Evolutionary conservation across 1,140 invertebrate species (phyloP).

Genomic region (Meloidogyne hapla): DNA sequence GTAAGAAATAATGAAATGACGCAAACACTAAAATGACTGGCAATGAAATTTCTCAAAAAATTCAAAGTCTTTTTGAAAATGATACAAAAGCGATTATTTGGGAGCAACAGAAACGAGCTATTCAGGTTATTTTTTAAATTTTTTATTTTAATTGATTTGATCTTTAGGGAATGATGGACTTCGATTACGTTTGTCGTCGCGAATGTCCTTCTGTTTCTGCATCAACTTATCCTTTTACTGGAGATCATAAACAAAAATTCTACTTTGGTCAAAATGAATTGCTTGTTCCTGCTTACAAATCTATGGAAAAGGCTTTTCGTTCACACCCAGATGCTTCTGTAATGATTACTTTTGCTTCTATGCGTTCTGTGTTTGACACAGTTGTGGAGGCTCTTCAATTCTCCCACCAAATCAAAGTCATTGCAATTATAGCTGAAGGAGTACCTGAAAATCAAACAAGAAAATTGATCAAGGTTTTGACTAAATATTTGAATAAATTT

Average conservation of each 20-base stretch:
- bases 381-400: conserved; percentile 88
- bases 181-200: conserved; percentile 94
- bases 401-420: conserved; percentile 81
- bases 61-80: conserved; percentile 73
- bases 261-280: conserved; percentile 99
- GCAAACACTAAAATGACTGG: neutral
- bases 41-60: conserved; percentile 17
- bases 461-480: conserved; percentile 77
- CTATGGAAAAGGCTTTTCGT: conserved; percentile 91
- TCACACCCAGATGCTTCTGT: conserved; percentile 93
- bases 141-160: conserved; percentile 38
- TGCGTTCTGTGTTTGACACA: conserved; percentile 94
- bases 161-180: conserved; percentile 82
- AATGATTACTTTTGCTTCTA: conserved; percentile 95
- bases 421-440: conserved; percentile 93
- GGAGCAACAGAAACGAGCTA: conserved; percentile 98
- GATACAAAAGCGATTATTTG: conserved; percentile 91
- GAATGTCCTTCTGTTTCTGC: conserved; percentile 80
- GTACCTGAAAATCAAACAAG: conserved; percentile 97
- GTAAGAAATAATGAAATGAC: conserved; percentile 19
- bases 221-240: conserved; percentile 96
- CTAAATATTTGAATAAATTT: neutral
- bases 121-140: conserved; percentile 69
- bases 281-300: conserved; percentile 91
- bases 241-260: conserved; percentile 98